Evolutionary conservation across 1,140 invertebrate species (phyloP).

Genomic region (Lordiphosa clarofinis): DNA sequence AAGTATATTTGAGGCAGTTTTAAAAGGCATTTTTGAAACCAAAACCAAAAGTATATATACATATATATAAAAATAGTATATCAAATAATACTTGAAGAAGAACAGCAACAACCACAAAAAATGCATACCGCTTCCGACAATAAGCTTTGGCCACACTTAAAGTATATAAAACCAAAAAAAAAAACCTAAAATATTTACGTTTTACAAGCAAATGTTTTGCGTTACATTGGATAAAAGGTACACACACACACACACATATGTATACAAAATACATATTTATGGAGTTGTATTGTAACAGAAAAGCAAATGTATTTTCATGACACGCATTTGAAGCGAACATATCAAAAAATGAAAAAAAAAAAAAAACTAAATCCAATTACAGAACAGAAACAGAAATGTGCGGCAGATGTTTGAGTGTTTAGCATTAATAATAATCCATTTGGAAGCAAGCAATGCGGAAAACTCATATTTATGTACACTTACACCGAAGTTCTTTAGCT

Average conservation of each 20-base stretch:
- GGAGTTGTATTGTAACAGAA: conserved; percentile 54
- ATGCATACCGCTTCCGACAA: conserved; percentile 76
- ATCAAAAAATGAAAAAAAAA: conserved; percentile 44
- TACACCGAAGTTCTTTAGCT: conserved; percentile 43
- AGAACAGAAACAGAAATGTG: no score
- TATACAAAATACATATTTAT: conserved; percentile 1
- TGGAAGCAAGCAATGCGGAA: conserved; percentile 29
- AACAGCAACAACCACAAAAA: conserved; percentile 42
- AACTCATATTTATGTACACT: background rate
- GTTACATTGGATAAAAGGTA: conserved; percentile 32
- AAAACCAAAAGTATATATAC: conserved; percentile 8
- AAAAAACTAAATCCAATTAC: background rate
- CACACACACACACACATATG: conserved; percentile 9
- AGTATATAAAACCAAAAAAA: conserved; percentile 18
- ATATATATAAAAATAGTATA: conserved; percentile 28
- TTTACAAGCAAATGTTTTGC: conserved; percentile 53
- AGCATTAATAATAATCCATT: conserved; percentile 19
- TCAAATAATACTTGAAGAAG: conserved; percentile 18
- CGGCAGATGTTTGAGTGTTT: conserved; percentile 28
- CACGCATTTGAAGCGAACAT: conserved; percentile 72
- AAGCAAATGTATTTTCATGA: conserved; percentile 73
- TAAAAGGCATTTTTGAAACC: conserved; percentile 8
- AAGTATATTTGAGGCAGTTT: conserved; percentile 27
- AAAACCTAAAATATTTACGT: conserved; percentile 22
- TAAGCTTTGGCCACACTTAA: conserved; percentile 72